Percentiles rank a stretch among this genome's conserved stretches.
phyloP scores from a whole-genome alignment of 2,113 vertebrate genomes.

The Notarius lentiginosus region DNA sequence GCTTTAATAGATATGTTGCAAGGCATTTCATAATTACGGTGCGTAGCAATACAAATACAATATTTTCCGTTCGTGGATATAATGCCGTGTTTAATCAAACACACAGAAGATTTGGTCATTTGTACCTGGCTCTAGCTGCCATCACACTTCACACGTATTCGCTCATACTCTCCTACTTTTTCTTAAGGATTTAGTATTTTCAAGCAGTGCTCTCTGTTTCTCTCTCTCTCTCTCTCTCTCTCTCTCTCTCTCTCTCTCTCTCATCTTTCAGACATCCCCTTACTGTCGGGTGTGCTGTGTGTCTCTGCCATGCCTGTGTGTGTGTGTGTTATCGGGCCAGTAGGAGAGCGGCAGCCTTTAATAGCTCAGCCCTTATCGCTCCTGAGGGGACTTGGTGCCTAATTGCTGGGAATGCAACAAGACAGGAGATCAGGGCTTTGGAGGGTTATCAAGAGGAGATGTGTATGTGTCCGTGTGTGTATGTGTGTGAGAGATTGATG shows the following conservation, averaged over 20 bases:
- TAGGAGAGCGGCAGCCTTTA: slow-evolving; percentile 74
- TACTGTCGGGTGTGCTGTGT: slow-evolving; percentile 41
- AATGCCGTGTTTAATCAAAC: background rate
- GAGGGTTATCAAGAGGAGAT: slow-evolving; percentile 49
- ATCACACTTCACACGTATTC: background rate
- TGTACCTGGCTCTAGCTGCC: background rate
- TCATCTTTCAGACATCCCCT: slow-evolving; percentile 26
- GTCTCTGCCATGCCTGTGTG: slow-evolving; percentile 57
- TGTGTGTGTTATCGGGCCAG: slow-evolving; percentile 67
- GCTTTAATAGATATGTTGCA: background rate
- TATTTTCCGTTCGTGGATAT: background rate
- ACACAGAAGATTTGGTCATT: background rate
- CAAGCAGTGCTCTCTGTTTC: background rate
- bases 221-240: background rate
- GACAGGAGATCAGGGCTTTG: slow-evolving; percentile 59
- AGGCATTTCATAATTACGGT: background rate
- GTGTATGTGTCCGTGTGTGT: background rate
- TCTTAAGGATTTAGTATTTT: background rate
- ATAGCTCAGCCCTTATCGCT: slow-evolving; percentile 77
- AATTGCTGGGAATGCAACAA: slow-evolving; percentile 76
- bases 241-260: slow-evolving; percentile 2
- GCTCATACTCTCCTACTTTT: background rate
- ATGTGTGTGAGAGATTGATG: background rate
- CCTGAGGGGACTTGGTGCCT: slow-evolving; percentile 75
- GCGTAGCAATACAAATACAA: background rate